These are phyloP conservation scores for Microctonus aethiopoides DNA, from an alignment of 2,888 invertebrate species.

Conservation along the genomic window DNA sequence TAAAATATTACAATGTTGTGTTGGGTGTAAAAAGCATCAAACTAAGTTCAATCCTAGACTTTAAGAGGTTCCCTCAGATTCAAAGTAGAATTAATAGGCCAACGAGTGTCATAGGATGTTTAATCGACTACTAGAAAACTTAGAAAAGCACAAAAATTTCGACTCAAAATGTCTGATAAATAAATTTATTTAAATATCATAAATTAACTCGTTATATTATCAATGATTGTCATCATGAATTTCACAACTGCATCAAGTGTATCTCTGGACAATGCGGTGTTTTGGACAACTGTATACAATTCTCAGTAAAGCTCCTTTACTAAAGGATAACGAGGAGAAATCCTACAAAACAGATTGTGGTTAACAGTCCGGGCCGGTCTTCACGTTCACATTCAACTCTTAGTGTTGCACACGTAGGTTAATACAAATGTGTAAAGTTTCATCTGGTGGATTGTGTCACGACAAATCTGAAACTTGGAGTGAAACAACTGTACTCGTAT, in stretches of 20 bases:
- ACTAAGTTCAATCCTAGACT: no score
- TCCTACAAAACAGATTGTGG: conserved; percentile 30
- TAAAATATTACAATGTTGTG: no score
- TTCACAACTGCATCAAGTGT: not conserved
- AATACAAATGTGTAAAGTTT: conserved; percentile 41
- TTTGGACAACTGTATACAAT: conserved; percentile 5
- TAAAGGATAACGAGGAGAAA: conserved; percentile 14
- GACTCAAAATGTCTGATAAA: no score
- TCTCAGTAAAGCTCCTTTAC: not conserved
- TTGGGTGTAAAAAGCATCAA: no score
- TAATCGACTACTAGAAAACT: no score
- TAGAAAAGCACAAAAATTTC: no score
- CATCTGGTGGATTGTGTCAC: conserved; percentile 32
- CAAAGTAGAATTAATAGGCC: no score
- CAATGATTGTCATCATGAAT: not conserved
- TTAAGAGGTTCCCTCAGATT: no score
- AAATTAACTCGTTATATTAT: not conserved
- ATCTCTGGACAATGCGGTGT: not conserved
- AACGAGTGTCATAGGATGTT: no score
- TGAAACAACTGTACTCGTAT: not conserved
- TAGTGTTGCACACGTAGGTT: not conserved
- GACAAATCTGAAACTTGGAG: conserved; percentile 39
- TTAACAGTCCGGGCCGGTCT: conserved; percentile 21
- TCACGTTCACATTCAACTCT: conserved; percentile 5
- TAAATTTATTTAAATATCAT: not conserved